These are phyloP conservation scores for Enhydra lutris DNA, from an alignment of 2,113 vertebrate species.

Conservation along the genomic window DNA sequence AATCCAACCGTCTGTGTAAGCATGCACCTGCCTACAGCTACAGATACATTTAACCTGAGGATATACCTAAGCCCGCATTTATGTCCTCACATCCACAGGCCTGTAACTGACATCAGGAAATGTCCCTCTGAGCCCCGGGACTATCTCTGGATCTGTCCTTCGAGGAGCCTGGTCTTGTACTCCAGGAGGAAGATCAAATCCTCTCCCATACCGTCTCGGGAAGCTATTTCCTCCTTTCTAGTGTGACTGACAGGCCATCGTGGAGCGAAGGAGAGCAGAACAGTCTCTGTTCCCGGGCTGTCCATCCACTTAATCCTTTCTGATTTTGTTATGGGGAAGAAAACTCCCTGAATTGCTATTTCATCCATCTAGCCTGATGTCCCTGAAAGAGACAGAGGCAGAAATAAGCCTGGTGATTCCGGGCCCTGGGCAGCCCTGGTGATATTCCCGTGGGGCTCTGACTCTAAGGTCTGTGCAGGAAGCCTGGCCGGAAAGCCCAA, in stretches of 20 bases:
- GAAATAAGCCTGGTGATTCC: background rate
- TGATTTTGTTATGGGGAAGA: slow-evolving; percentile 37
- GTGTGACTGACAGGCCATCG: slow-evolving; percentile 39
- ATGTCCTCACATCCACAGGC: background rate
- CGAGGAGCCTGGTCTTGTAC: background rate
- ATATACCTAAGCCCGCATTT: background rate
- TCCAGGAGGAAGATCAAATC: slow-evolving; percentile 5
- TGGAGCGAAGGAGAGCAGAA: background rate
- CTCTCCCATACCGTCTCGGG: background rate
- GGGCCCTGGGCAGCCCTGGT: background rate
- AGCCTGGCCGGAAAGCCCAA: background rate
- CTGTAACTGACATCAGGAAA: background rate
- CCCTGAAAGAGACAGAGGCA: slow-evolving; percentile 55
- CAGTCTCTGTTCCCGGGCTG: background rate
- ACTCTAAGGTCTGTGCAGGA: background rate
- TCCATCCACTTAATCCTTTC: slow-evolving; percentile 64
- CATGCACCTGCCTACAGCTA: accelerated
- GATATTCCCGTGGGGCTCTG: background rate
- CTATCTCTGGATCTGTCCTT: background rate
- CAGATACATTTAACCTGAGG: background rate
- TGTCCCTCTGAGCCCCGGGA: background rate
- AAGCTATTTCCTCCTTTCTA: slow-evolving; percentile 29
- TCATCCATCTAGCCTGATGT: slow-evolving; percentile 17
- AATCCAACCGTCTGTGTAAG: background rate
- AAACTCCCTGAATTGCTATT: background rate